phyloP scores from a whole-genome alignment of 1,140 invertebrate species.

The Heterodera schachtii region DNA sequence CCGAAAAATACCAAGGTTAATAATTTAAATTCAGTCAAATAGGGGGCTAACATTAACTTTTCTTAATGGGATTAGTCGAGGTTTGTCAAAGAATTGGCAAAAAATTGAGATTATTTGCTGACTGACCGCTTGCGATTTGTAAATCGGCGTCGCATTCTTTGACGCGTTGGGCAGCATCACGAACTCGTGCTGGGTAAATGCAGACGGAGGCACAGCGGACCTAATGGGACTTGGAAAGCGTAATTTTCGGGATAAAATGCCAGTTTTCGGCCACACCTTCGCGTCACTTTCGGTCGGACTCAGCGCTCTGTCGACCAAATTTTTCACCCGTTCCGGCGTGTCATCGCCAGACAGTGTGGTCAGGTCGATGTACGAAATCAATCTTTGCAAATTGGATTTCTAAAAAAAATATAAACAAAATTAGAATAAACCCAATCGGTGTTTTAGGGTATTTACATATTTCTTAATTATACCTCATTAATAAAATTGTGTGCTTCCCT shows the following conservation, averaged over 20 bases:
- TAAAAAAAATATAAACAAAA: background rate
- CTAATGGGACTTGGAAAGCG: background rate
- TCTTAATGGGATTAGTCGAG: too few species aligned
- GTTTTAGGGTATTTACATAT: too few species aligned
- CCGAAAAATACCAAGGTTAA: too few species aligned
- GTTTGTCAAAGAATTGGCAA: too few species aligned
- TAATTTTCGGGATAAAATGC: too few species aligned
- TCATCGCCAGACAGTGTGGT: constrained; percentile 89
- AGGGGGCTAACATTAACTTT: too few species aligned
- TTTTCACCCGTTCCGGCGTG: constrained; percentile 77
- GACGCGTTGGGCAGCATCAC: constrained; percentile 74
- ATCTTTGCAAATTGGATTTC: background rate
- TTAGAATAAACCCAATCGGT: background rate
- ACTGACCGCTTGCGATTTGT: constrained; percentile 75
- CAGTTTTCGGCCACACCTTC: background rate
- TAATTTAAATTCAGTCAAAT: too few species aligned
- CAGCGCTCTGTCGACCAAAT: constrained; percentile 79
- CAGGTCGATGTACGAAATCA: constrained; percentile 81
- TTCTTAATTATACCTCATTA: background rate
- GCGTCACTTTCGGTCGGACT: constrained; percentile 68
- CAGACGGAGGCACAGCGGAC: constrained; percentile 79
- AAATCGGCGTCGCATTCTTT: constrained; percentile 68
- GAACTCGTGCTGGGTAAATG: constrained; percentile 84
- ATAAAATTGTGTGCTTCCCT: background rate
- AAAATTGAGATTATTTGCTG: background rate